phyloP scores from a whole-genome alignment of 2,797 vertebrate genomes.

The Momotus momota region DNA sequence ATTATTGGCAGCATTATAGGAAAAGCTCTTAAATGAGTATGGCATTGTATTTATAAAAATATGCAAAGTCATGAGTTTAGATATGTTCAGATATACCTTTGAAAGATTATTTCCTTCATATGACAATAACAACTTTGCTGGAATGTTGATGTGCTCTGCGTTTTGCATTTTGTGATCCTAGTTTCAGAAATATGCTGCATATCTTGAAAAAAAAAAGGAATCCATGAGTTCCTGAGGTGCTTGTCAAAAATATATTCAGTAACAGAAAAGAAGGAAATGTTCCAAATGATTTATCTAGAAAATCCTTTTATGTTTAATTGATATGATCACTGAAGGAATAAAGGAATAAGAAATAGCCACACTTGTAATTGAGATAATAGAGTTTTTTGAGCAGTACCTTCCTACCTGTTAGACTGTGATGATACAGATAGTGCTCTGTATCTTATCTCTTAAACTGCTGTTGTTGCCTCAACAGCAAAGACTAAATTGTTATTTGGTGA shows the following conservation, averaged over 20 bases:
- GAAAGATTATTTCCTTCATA: neutral
- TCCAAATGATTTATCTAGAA: neutral
- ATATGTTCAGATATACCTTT: neutral
- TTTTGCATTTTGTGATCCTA: neutral
- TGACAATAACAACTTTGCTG: neutral
- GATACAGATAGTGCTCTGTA: fast-evolving
- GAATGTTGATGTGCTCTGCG: neutral
- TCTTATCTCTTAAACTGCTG: neutral
- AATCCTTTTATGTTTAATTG: neutral
- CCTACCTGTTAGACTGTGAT: neutral
- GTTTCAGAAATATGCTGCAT: neutral
- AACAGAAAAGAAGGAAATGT: neutral
- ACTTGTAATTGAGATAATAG: neutral
- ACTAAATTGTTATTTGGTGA: neutral
- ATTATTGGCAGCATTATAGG: neutral
- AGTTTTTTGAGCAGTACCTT: neutral
- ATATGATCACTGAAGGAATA: neutral
- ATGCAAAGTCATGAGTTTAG: neutral
- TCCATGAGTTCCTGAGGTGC: neutral
- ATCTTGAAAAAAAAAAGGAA: neutral
- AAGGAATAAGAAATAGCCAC: neutral
- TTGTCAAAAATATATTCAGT: neutral
- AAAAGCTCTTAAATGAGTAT: neutral
- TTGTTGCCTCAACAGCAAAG: neutral
- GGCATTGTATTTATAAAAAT: neutral